Conservation (phyloP, 1,140 invertebrate species). For the Diabrotica virgifera region DNA sequence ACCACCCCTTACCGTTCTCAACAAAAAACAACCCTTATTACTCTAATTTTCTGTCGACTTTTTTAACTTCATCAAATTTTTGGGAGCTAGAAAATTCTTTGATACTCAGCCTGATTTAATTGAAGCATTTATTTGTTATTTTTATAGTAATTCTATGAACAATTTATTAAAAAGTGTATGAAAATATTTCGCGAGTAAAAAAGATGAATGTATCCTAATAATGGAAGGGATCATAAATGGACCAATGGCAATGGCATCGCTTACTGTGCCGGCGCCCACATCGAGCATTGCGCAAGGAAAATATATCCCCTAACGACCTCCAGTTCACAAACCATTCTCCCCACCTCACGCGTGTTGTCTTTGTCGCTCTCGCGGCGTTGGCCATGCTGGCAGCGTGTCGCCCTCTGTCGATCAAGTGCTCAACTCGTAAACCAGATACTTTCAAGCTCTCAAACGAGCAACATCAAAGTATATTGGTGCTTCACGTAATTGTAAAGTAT, state of each 20-base stretch:
- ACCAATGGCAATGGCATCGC: conserved; percentile 46
- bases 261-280: conserved; percentile 44
- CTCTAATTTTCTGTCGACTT: background rate
- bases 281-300: conserved; percentile 43
- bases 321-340: conserved; percentile 28
- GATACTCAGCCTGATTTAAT: too few species aligned
- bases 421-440: conserved; percentile 40
- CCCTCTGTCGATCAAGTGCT: conserved; percentile 39
- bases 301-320: conserved; percentile 35
- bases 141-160: too few species aligned
- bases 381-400: conserved; percentile 30
- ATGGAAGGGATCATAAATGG: conserved; percentile 45
- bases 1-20: too few species aligned
- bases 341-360: conserved; percentile 29
- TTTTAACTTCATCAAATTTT: too few species aligned
- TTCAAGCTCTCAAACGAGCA: conserved; percentile 43
- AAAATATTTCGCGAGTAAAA: conserved; percentile 25
- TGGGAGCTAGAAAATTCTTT: too few species aligned
- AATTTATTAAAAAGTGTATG: background rate
- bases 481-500: conserved; percentile 37
- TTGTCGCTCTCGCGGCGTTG: conserved; percentile 24
- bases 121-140: too few species aligned
- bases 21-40: too few species aligned
- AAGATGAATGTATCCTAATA: conserved; percentile 30
- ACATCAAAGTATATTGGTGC: conserved; percentile 44